phyloP scores from a whole-genome alignment of 2,797 vertebrate species.

The Cynodonichthys magdalenae region DNA sequence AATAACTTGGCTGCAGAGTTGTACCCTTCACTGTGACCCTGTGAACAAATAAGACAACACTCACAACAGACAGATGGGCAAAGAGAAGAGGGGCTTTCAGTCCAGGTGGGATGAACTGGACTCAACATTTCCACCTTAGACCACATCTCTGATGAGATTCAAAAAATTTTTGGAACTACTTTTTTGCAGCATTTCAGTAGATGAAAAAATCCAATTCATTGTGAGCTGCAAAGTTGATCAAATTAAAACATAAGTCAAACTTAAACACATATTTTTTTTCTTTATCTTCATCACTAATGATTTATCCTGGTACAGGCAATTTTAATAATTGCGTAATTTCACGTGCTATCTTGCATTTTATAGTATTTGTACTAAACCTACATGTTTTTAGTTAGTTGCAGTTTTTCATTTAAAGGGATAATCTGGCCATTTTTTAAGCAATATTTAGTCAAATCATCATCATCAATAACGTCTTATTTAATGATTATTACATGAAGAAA shows the following conservation, averaged over 20 bases:
- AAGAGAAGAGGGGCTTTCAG: constrained; percentile 20
- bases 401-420: too few species aligned
- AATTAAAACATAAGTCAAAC: neutral
- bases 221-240: neutral
- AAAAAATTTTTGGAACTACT: neutral
- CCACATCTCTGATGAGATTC: neutral
- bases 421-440: too few species aligned
- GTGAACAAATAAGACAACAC: constrained; percentile 41
- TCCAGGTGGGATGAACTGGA: constrained; percentile 30
- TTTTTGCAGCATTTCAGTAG: neutral
- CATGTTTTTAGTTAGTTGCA: too few species aligned
- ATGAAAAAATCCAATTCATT: neutral
- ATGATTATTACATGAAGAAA: too few species aligned
- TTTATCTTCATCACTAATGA: too few species aligned
- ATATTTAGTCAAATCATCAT: too few species aligned
- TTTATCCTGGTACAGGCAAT: neutral
- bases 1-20: constrained; percentile 22
- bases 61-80: constrained; percentile 35
- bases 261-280: too few species aligned
- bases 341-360: neutral
- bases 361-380: too few species aligned
- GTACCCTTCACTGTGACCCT: constrained; percentile 36
- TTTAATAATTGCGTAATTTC: neutral
- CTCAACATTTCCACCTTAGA: constrained; percentile 10
- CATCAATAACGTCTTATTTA: too few species aligned